Conservation (phyloP, 64 coral and sea anemone species). For the Montipora efflorescens region DNA sequence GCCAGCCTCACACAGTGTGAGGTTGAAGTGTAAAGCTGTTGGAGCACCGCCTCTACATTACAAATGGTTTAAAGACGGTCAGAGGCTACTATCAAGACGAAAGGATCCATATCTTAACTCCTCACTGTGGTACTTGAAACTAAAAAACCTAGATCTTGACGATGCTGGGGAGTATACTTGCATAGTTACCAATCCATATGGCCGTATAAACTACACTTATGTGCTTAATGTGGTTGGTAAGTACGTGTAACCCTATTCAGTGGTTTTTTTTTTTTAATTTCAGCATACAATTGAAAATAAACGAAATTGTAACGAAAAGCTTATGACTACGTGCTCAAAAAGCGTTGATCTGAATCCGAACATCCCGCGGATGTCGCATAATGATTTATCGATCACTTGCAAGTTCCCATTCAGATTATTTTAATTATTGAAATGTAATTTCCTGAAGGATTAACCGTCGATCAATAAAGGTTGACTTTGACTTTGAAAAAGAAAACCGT, state of each 20-base stretch:
- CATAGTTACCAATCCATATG: constrained; percentile 65
- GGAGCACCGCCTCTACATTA: constrained; percentile 74
- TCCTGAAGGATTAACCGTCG: no score
- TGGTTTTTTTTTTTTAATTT: no score
- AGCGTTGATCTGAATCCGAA: no score
- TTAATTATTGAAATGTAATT: no score
- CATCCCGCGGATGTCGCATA: no score
- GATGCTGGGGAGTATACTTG: constrained; percentile 69
- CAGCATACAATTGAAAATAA: no score
- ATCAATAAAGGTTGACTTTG: no score
- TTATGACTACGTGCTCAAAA: no score
- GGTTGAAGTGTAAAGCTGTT: constrained; percentile 52
- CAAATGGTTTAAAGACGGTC: constrained; percentile 72
- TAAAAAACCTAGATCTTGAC: constrained; percentile 29
- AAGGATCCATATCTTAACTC: constrained; percentile 62
- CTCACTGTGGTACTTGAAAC: constrained; percentile 44
- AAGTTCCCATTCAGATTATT: no score
- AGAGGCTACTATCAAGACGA: background rate
- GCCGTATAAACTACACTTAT: constrained; percentile 64
- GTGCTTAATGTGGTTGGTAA: constrained; percentile 62
- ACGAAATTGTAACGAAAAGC: no score
- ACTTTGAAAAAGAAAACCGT: no score
- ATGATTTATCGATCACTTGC: no score
- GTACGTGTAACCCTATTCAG: background rate
- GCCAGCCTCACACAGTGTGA: constrained; percentile 71